Evolutionary conservation across 2,888 invertebrate species (phyloP).

Genomic region (Standfussiana lucernea): DNA sequence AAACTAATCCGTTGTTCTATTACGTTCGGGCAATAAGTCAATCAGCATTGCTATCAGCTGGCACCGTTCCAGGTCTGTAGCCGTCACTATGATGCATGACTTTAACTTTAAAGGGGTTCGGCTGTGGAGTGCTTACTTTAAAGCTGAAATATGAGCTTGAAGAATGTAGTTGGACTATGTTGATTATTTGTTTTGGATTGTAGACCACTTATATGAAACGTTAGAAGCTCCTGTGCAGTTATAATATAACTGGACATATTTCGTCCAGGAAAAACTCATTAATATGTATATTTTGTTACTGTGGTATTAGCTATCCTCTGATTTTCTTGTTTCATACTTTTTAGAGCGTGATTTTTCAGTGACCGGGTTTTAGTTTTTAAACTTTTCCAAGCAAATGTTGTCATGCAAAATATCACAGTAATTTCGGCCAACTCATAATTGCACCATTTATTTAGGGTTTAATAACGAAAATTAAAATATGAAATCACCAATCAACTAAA

Average conservation of each 20-base stretch:
- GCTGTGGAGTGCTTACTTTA: slow-evolving; percentile 60
- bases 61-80: slow-evolving; percentile 57
- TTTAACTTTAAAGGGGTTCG: slow-evolving; percentile 49
- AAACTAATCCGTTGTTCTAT: slow-evolving; percentile 58
- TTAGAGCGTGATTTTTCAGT: too few species aligned
- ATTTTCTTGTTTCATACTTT: too few species aligned
- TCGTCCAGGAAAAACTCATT: too few species aligned
- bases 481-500: neutral
- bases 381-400: too few species aligned
- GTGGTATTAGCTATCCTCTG: too few species aligned
- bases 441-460: neutral
- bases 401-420: neutral
- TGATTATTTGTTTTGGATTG: slow-evolving; percentile 33
- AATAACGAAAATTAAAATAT: neutral
- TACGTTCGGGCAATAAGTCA: slow-evolving; percentile 63
- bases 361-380: too few species aligned
- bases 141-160: slow-evolving; percentile 62
- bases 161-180: slow-evolving; percentile 38
- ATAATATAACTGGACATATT: too few species aligned
- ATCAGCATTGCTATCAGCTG: slow-evolving; percentile 61
- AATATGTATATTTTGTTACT: too few species aligned
- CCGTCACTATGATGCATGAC: slow-evolving; percentile 62
- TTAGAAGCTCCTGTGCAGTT: neutral
- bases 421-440: neutral
- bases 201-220: neutral